Percentiles rank a stretch among this genome's conserved stretches.
These are phyloP conservation scores for Melitaea cinxia DNA, from an alignment of 1,140 invertebrate species.

Conservation along the genomic window DNA sequence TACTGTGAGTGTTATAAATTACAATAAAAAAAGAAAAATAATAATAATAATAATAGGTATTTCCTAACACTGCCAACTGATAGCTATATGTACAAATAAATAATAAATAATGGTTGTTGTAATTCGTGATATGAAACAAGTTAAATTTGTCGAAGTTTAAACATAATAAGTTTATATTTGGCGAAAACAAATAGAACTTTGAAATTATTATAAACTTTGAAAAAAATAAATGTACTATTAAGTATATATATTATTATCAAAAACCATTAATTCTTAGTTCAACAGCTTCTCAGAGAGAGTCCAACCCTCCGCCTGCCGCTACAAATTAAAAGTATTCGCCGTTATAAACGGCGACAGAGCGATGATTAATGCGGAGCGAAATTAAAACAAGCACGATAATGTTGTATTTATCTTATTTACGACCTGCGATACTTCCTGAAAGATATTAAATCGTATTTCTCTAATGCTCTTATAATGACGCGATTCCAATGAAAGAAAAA, in stretches of 20 bases:
- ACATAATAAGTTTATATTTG: no score
- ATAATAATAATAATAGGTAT: no score
- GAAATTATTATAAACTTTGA: no score
- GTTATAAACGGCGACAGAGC: slow-evolving; percentile 56
- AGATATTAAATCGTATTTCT: slow-evolving; percentile 3
- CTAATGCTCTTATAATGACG: slow-evolving; percentile 30
- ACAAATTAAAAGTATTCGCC: slow-evolving; percentile 61
- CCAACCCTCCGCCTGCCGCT: slow-evolving; percentile 54
- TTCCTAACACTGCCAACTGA: no score
- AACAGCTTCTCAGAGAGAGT: slow-evolving; percentile 28
- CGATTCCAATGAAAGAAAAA: no score
- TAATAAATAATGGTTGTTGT: no score
- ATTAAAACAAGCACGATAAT: slow-evolving; percentile 77
- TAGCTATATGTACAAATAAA: no score
- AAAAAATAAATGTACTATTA: not conserved
- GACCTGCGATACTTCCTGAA: slow-evolving; percentile 37
- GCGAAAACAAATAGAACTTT: no score
- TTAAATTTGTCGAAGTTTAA: no score
- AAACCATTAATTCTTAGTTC: slow-evolving; percentile 5
- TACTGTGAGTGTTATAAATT: no score
- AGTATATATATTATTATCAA: not conserved
- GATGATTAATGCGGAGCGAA: slow-evolving; percentile 73
- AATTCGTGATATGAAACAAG: no score
- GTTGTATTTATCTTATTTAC: slow-evolving; percentile 74
- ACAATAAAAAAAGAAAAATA: no score